A percentile compares a stretch with the other conserved stretches of the same genome.
These are phyloP conservation scores for Microplitis manilae DNA, from an alignment of 2,888 invertebrate species.

Conservation along the genomic window DNA sequence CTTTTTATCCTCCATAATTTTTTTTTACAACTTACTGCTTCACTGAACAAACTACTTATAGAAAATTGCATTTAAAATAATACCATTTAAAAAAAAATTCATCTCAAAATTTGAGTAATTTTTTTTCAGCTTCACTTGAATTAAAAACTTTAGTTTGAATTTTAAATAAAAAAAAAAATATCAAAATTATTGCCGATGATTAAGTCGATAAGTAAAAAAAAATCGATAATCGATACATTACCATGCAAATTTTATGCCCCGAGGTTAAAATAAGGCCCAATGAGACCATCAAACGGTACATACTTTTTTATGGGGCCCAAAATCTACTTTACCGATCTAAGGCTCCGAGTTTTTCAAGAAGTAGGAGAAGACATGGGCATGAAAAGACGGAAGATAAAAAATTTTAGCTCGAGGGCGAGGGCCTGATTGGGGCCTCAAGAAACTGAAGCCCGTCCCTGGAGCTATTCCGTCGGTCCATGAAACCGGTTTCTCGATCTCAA, in stretches of 20 bases:
- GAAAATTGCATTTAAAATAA: background rate
- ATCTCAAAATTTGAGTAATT: background rate
- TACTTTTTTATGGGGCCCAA: background rate
- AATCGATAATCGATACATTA: constrained; percentile 24
- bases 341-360: no score
- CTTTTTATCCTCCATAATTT: constrained; percentile 24
- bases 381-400: no score
- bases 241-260: background rate
- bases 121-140: background rate
- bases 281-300: constrained; percentile 7
- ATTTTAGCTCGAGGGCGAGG: no score
- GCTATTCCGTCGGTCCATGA: constrained; percentile 28
- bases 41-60: background rate
- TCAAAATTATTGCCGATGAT: background rate
- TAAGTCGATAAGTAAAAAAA: constrained; percentile 14
- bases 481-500: constrained; percentile 36
- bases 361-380: no score
- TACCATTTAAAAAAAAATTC: no score
- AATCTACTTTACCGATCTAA: constrained; percentile 37
- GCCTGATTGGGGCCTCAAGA: background rate
- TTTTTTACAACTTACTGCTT: constrained; percentile 3
- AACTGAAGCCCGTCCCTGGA: background rate
- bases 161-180: background rate
- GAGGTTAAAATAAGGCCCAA: background rate
- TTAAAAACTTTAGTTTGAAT: background rate